A percentile compares a stretch with the other conserved stretches of the same genome.
Evolutionary conservation across 2,797 vertebrate species (phyloP).

Genomic region (Argya squamiceps): DNA sequence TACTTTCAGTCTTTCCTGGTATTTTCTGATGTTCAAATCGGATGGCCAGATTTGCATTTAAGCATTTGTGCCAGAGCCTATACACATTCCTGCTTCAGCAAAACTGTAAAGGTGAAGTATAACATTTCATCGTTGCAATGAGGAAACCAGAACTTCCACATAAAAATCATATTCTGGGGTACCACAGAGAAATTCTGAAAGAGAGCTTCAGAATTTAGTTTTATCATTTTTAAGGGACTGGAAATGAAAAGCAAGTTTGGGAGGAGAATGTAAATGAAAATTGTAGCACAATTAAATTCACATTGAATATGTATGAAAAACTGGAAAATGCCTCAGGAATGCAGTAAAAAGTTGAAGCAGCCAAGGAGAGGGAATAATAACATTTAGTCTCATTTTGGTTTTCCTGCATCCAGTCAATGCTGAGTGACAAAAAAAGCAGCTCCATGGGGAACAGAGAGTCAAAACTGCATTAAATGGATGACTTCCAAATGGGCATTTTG

Average conservation of each 20-base stretch:
- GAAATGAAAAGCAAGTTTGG: not conserved
- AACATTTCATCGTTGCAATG: not conserved
- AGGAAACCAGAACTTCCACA: not conserved
- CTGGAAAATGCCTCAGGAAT: not conserved
- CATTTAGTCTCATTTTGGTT: not conserved
- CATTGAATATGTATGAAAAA: not conserved
- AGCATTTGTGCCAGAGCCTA: not conserved
- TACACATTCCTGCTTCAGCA: not conserved
- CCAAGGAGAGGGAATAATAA: not conserved
- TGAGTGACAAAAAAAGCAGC: not conserved
- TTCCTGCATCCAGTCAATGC: not conserved
- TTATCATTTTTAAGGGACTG: not conserved
- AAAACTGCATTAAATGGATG: not conserved
- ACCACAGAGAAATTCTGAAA: not conserved
- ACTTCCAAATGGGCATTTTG: not conserved
- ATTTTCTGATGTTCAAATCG: slow-evolving; percentile 38
- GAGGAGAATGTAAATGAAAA: not conserved
- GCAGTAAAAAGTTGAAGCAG: not conserved
- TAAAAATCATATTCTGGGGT: not conserved
- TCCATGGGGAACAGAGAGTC: not conserved
- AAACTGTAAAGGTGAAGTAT: not conserved
- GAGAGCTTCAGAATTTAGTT: not conserved
- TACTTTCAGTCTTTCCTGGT: slow-evolving; percentile 43
- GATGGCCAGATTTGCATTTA: not conserved
- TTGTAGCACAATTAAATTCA: not conserved